A percentile compares a stretch with the other conserved stretches of the same genome.
Evolutionary conservation across 2,113 vertebrate species (phyloP).

Genomic region (Azemiops feae): DNA sequence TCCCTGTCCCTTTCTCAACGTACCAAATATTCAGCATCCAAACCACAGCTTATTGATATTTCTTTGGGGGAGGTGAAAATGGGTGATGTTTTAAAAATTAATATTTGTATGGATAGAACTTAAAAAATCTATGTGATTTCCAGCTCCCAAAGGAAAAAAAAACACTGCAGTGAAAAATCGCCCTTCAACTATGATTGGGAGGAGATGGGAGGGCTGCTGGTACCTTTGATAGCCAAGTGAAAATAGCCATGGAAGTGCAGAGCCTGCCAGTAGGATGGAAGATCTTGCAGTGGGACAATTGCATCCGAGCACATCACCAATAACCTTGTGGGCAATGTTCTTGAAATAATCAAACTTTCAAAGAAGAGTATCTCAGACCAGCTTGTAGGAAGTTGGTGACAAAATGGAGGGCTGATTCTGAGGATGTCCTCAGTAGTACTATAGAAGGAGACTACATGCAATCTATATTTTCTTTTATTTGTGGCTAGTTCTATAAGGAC

Average conservation of each 20-base stretch:
- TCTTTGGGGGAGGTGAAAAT: background rate
- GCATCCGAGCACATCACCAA: background rate
- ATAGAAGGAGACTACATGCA: background rate
- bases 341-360: background rate
- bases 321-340: background rate
- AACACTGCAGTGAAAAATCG: background rate
- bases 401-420: background rate
- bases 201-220: background rate
- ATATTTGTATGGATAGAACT: background rate
- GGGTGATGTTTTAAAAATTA: background rate
- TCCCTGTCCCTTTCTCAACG: background rate
- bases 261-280: background rate
- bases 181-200: background rate
- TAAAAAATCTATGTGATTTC: background rate
- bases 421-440: background rate
- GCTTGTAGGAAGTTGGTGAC: background rate
- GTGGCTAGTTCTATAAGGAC: background rate
- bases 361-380: background rate
- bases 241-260: background rate
- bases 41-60: background rate
- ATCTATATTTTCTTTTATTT: background rate
- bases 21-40: background rate
- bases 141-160: background rate
- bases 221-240: background rate
- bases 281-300: background rate